Evolutionary conservation across 2,113 vertebrate genomes (phyloP).

Genomic region (Lagopus muta): DNA sequence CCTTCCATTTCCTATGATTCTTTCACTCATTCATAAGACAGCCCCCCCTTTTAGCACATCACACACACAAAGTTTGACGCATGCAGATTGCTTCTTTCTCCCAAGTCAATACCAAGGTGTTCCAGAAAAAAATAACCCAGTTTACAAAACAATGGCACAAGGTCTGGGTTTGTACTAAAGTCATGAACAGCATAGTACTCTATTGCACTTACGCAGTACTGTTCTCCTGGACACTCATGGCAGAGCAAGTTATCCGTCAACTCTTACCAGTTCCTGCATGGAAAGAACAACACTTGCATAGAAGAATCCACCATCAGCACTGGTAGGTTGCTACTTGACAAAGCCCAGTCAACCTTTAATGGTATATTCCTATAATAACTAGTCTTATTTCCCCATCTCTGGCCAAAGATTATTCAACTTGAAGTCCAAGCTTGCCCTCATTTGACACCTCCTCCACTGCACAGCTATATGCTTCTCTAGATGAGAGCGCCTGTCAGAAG

Average conservation of each 20-base stretch:
- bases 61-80: neutral
- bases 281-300: slow-evolving; percentile 27
- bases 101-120: neutral
- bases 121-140: neutral
- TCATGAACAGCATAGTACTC: neutral
- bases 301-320: slow-evolving; percentile 10
- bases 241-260: slow-evolving; percentile 31
- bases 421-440: neutral
- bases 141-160: neutral
- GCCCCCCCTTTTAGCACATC: neutral
- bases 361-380: neutral
- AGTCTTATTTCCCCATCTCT: neutral
- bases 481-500: slow-evolving; percentile 14
- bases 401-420: slow-evolving; percentile 20
- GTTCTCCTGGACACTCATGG: neutral
- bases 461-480: neutral
- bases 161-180: neutral
- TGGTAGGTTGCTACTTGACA: slow-evolving; percentile 9
- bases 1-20: neutral
- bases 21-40: neutral
- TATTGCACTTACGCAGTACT: neutral
- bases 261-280: neutral
- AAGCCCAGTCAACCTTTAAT: slow-evolving; percentile 21
- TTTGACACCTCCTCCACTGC: slow-evolving; percentile 25
- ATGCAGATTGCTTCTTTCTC: neutral